Conservation (phyloP, 1,140 invertebrate species). For the Spodoptera litura region DNA sequence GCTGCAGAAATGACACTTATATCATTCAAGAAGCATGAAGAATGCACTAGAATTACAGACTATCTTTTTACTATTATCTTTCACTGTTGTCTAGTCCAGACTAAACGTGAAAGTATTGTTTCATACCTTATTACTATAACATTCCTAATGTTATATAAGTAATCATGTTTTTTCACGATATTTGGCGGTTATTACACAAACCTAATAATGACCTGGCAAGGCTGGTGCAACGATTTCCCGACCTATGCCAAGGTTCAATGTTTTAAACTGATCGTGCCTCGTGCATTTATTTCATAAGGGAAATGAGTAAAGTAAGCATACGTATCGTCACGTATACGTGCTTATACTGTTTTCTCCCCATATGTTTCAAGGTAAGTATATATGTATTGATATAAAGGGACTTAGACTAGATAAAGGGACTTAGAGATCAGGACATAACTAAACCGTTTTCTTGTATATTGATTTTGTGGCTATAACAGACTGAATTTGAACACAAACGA, state of each 20-base stretch:
- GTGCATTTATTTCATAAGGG: constrained; percentile 25
- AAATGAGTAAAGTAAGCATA: constrained; percentile 4
- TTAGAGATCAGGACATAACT: no score
- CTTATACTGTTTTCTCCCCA: no score
- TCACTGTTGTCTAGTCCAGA: not conserved
- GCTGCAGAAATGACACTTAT: not conserved
- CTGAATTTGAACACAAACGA: no score
- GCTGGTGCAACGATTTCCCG: constrained; percentile 21
- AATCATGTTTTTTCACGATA: constrained; percentile 9
- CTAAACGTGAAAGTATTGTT: constrained; percentile 10
- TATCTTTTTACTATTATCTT: no score
- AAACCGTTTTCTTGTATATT: no score
- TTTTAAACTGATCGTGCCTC: constrained; percentile 17
- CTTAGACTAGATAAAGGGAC: no score
- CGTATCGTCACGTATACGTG: not conserved
- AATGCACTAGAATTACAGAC: not conserved
- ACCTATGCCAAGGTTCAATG: constrained; percentile 19
- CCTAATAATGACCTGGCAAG: constrained; percentile 18
- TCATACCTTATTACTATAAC: not conserved
- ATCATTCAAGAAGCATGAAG: constrained; percentile 12
- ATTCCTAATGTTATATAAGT: not conserved
- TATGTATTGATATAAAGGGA: no score
- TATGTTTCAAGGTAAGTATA: no score
- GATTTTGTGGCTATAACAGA: no score
- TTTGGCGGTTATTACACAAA: constrained; percentile 19